Base-by-base conservation (phyloP, 2,888 invertebrate genomes). In the Trichopria drosophilae region DNA sequence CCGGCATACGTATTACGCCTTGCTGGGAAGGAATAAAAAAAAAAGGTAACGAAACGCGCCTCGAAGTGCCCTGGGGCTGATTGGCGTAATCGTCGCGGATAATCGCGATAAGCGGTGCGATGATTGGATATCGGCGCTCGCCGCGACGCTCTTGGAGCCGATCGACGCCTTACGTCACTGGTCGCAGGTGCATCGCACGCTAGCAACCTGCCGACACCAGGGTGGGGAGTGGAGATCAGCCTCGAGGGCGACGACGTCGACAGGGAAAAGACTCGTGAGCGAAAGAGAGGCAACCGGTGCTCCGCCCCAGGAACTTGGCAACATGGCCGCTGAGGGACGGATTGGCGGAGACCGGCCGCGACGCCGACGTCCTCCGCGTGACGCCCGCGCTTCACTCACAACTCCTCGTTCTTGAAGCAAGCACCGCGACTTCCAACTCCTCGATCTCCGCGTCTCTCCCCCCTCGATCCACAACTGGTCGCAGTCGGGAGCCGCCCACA, bases 301-400 rank as follows among this genome's bases (percentile, higher is more conserved):
- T 82, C 82, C 58, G 82, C 82, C 69, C 82, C 82, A 55, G 81
- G 80, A 65, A 80, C 80, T 78, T 81, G 69, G 75, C 82, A 64
- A 76, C 82, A 73, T 83, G 83, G 82, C 73, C 82, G 64, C 77
- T 82, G 60, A 82, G 81, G 70, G 82, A 83, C 68, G 83, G 82
- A 78, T 82, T 83, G 66, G 82, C 81, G 52, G 82, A 82, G 78
- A 74, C 81, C 65, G 62, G 75, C 79, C 64, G 59, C 77, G 68
- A 67, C 67, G 64, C 63, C 68, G 69, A 72, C 70, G 72, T 69
- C 69, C 68, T 61, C 71, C 36, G 36, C 44, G 69, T 73, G 72
- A 72, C 72, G 73, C 69, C 69, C 71, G 69, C 70, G 67, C 72
- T 71, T 73, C 74, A 73, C 72, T 74, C 73, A 68, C 55, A 51